phyloP scores from a whole-genome alignment of 2,797 vertebrate species.

The Lycodopsis pacificus region DNA sequence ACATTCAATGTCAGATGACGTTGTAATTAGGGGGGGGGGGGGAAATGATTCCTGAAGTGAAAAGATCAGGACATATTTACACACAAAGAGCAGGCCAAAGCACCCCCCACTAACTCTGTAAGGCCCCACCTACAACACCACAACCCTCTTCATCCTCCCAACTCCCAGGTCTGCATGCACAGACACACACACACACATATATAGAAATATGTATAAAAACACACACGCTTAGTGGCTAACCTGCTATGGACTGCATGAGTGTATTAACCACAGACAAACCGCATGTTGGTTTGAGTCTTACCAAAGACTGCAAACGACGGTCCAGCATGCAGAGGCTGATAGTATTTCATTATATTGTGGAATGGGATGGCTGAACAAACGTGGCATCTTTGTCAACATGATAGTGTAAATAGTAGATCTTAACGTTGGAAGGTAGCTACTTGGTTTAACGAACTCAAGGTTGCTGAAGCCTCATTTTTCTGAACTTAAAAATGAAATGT shows the following conservation, averaged over 20 bases:
- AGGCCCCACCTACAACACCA: conserved; percentile 43
- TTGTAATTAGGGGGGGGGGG: conserved; percentile 44
- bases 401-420: not conserved
- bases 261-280: conserved; percentile 38
- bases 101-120: conserved; percentile 41
- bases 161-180: conserved; percentile 26
- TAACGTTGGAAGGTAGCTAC: not conserved
- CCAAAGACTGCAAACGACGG: not conserved
- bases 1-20: conserved; percentile 31
- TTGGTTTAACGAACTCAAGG: not conserved
- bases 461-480: not conserved
- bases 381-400: not conserved
- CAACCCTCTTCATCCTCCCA: conserved; percentile 26
- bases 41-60: conserved; percentile 40
- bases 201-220: conserved; percentile 21
- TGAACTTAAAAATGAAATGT: not conserved
- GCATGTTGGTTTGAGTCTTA: conserved; percentile 32
- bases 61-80: conserved; percentile 54
- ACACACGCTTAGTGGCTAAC: conserved; percentile 13
- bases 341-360: not conserved
- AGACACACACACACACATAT: conserved; percentile 28
- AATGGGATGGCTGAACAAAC: not conserved
- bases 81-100: conserved; percentile 46
- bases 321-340: conserved; percentile 1
- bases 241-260: conserved; percentile 23